These are phyloP conservation scores for Cyclina sinensis DNA, from an alignment of 1,140 invertebrate genomes.

Conservation along the genomic window DNA sequence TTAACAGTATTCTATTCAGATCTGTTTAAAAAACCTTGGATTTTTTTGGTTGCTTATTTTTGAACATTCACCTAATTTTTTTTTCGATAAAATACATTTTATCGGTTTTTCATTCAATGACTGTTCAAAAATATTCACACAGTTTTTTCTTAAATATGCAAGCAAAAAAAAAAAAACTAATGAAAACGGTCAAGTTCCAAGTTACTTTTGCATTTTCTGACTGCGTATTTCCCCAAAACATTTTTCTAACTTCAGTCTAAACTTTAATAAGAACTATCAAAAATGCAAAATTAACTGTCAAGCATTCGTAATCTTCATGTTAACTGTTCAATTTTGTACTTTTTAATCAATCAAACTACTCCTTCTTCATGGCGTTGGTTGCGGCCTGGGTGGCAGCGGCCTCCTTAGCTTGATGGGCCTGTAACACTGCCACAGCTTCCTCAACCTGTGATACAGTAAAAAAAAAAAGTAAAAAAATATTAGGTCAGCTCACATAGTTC, in stretches of 20 bases:
- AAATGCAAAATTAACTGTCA: constrained; percentile 38
- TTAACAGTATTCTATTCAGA: background rate
- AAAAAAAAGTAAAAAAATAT: too few species aligned
- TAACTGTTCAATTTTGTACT: background rate
- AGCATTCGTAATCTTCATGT: background rate
- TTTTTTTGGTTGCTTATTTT: too few species aligned
- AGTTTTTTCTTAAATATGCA: constrained; percentile 36
- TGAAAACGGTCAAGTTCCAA: background rate
- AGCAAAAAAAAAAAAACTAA: too few species aligned
- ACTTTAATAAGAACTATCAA: background rate
- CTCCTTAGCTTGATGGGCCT: constrained; percentile 98
- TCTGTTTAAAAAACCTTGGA: background rate
- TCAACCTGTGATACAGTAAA: constrained; percentile 94
- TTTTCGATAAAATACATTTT: background rate
- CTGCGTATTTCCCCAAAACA: background rate
- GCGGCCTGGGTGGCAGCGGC: constrained; percentile 65
- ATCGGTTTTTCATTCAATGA: background rate
- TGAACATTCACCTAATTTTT: constrained; percentile 42
- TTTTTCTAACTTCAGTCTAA: background rate
- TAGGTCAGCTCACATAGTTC: too few species aligned
- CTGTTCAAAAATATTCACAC: constrained; percentile 66
- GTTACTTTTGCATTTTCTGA: background rate
- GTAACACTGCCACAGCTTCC: constrained; percentile 98
- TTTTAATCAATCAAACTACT: constrained; percentile 2
- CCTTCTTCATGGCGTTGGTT: constrained; percentile 59